Evolutionary conservation across 2,888 invertebrate species (phyloP).

Genomic region (Drosophila nr. perissopoda): DNA sequence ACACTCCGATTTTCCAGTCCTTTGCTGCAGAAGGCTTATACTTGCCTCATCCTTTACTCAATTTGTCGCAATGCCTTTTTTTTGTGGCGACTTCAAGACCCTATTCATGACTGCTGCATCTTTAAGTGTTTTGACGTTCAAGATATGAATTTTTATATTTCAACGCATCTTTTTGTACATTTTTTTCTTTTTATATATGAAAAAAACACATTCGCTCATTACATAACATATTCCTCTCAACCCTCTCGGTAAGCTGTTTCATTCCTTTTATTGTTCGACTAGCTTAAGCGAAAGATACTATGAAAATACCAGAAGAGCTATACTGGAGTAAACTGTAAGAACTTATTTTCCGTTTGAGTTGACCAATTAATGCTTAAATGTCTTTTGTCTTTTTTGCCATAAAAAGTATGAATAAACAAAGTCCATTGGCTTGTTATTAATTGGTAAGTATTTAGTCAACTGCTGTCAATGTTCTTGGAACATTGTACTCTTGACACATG

Average conservation of each 20-base stretch:
- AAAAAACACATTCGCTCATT: neutral
- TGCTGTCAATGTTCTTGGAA: neutral
- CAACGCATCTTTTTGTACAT: neutral
- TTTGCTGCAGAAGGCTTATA: neutral
- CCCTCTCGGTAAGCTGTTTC: neutral
- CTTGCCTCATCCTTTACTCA: conserved; percentile 1
- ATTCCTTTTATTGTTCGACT: neutral
- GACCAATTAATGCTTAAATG: neutral
- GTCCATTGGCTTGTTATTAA: conserved; percentile 25
- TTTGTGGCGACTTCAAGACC: neutral
- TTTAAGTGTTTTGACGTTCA: neutral
- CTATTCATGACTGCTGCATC: neutral
- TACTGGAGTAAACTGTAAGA: neutral
- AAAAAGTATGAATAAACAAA: conserved; percentile 9
- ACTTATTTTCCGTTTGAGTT: neutral
- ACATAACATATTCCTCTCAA: neutral
- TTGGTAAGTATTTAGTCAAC: conserved; percentile 1
- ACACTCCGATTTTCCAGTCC: neutral
- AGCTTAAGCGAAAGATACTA: neutral
- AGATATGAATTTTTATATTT: neutral
- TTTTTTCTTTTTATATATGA: neutral
- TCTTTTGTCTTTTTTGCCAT: too few relatives aligned
- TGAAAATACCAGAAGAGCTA: neutral
- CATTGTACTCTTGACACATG: neutral
- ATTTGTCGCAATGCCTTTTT: neutral